Evolutionary conservation across 2,888 invertebrate species (phyloP), one percentile per base, ranked within the genome.

Genomic region (Leptogaster cylindrica): DNA sequence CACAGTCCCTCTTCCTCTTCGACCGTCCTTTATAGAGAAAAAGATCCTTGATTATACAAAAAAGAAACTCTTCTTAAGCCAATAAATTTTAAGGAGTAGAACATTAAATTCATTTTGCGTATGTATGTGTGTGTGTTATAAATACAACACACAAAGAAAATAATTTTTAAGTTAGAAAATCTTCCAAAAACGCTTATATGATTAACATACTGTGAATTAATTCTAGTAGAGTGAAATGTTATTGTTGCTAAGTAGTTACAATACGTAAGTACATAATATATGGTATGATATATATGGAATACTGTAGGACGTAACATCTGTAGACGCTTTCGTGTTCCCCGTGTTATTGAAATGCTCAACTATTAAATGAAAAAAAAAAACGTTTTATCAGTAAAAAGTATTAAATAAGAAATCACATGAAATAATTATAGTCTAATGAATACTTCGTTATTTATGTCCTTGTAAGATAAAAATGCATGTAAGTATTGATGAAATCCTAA

Each of bases 131-230:
- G n/a, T n/a, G n/a, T n/a, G n/a, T n/a, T n/a, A n/a, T n/a, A n/a
- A n/a, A 2, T 12, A 7, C 41, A 10, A 41, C 41, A 41, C n/a
- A n/a, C n/a, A n/a, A n/a, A n/a, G n/a, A n/a, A n/a, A n/a, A n/a
- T n/a, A n/a, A n/a, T n/a, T n/a, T n/a, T n/a, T 46, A 12, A 46
- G 16, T 55, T 55, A 33, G 33, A 44, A 61, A 28, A 61, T 61
- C 61, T 61, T 61, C 61, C 61, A 61, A 61, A 48, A 61, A 61
- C 61, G 61, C 61, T 61, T 61, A 61, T 61, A 44, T 27, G 28
- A 28, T 44, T 20, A 58, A 61, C 16, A 33, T 61, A 44, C 27
- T 44, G 44, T 44, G 41, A 31, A 31, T 31, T 12, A 44, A 44
- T 10, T 28, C 41, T 61, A 44, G 41, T 44, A 61, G 25, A 61